Base-by-base conservation (phyloP, 2,797 vertebrate species). In the Mormyrus hasselquistii region DNA sequence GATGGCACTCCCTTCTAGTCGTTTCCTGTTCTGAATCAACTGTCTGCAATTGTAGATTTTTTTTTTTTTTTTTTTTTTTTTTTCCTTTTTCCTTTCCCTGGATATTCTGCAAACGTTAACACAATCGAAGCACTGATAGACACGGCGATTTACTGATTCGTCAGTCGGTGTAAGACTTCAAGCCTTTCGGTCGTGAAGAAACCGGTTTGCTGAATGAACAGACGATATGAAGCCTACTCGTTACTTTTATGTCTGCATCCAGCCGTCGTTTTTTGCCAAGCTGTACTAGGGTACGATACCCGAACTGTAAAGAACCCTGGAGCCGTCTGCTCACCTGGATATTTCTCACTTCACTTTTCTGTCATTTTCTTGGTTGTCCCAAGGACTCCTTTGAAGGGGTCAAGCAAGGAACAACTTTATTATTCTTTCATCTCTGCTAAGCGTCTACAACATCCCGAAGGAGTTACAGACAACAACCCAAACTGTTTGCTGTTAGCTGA, bases 401-500 rank as follows among this genome's bases (percentile, higher is more conserved):
- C 53, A 65, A n/a, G 86, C 69, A 47, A 69, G 59, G 34, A 88
- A 65, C 79, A 53, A 38, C 55, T 47, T 79, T 88, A 82, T 88
- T 88, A 55, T 62, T 69, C 65, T 73, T 38, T 76, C 83, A 44
- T 86, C 87, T 88, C 34, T 88, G 62, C 59, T 89, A 82, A 89
- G 89, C 82, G 55, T 89, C 86, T 92, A 92, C 91, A 89, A 92
- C 91, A 90, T 93, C 92, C 91, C 89, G 90, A 91, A 89, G 90
- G 90, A 91, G 94, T 89, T 89, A 93, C 94, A 91, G 90, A 90
- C 89, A 55, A 88, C 91, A 73, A 22, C 25, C 91, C 91, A 93
- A 92, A 92, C 93, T 93, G 93, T 92, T 93, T 94, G 93, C 94
- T 94, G 94, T 92, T 94, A 94, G 93, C 94, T 93, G 94, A 94